Percentiles rank a stretch among this genome's conserved stretches.
Evolutionary conservation across 2,113 vertebrate genomes (phyloP).

Genomic region (Archilochus colubris): DNA sequence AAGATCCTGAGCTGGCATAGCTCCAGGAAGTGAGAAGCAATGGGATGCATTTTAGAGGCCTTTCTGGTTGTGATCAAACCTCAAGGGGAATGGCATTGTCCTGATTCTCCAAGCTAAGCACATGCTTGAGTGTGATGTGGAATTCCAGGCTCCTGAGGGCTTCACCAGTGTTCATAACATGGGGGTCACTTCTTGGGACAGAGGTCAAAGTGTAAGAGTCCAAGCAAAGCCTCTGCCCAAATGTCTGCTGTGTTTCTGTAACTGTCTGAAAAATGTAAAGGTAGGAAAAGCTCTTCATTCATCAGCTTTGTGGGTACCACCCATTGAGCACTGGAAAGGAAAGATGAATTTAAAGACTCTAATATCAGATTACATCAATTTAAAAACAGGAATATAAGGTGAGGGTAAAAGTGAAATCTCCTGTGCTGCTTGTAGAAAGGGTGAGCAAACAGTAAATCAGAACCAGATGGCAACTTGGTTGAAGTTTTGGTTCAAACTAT

Average conservation of each 20-base stretch:
- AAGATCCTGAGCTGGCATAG: not conserved
- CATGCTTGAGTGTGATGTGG: rapidly evolving
- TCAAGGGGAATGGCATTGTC: not conserved
- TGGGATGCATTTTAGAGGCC: not conserved
- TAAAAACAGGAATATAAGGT: not conserved
- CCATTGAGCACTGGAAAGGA: not conserved
- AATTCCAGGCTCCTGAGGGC: no score
- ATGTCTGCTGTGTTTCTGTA: not conserved
- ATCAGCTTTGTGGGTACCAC: not conserved
- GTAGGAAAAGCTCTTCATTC: not conserved
- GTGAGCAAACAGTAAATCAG: not conserved
- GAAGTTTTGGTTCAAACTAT: not conserved
- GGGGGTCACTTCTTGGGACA: rapidly evolving
- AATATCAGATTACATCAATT: not conserved
- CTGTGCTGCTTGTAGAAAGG: not conserved
- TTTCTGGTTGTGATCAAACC: no score
- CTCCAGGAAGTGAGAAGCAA: not conserved
- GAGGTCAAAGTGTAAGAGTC: no score
- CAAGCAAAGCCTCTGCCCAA: not conserved
- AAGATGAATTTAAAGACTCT: not conserved
- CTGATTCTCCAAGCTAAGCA: not conserved
- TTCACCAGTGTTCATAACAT: rapidly evolving
- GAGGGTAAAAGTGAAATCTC: not conserved
- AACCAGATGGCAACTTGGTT: not conserved
- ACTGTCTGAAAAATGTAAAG: not conserved